Evolutionary conservation across 2,113 vertebrate genomes (phyloP), one percentile per base, ranked within the genome.

Genomic region (Antechinus stuartii): DNA sequence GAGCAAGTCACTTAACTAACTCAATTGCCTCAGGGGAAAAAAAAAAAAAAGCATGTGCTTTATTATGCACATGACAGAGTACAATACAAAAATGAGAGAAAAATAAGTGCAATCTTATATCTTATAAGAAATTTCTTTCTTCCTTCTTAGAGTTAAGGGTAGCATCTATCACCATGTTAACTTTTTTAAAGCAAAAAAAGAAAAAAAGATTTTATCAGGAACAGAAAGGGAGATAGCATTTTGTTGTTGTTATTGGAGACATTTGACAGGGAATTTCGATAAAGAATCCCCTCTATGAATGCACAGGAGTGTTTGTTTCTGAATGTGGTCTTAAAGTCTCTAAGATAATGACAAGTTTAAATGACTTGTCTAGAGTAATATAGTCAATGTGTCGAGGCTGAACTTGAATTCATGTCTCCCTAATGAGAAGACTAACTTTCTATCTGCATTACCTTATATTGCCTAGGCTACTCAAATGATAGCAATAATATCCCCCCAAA

Each of bases 181-280:
- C 93, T 95, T 92, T 92, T 24, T 49, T 92, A 97, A 96, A 42
- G 42, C 92, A 91, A 93, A 42, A 42, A 42, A 42, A 42, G 1
- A 42, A 42, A 94, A 49, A 96, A 93, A 54, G 23, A 26, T 90
- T 84, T 92, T 19, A 55, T 56, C 55, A 26, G 61, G 90, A 57
- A 91, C 55, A 53, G 50, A 68, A 89, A 42, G 0, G 68, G 57
- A 50, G 91, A n/a, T 0, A 0, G n/a, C 42, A 93, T 92, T 0
- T n/a, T 76, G 61, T 30, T 35, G 35, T n/a, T 76, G 35, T n/a
- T 76, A 35, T 23, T 84, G 16, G 0, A 76, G 68, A 84, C 68
- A 5, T 42, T 23, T 42, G n/a, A 84, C 35, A 68, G 56, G 56
- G 23, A 57, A 57, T 57, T 61, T 10, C 3, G 10, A n/a, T 6